phyloP scores from a whole-genome alignment of 2,888 invertebrate species.

The Hemaris fuciformis region DNA sequence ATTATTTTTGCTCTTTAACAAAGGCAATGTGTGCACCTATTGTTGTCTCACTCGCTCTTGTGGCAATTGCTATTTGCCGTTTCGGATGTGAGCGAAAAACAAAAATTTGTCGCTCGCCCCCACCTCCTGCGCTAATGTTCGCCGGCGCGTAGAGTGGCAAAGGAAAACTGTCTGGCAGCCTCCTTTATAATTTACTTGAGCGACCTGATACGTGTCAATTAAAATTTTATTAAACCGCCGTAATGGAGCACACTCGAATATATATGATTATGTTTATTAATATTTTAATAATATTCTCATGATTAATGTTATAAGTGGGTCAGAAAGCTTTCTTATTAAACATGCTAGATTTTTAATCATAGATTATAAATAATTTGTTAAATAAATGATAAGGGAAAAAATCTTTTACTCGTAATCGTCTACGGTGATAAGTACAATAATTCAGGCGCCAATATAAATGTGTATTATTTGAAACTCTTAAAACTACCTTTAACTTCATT shows the following conservation, averaged over 20 bases:
- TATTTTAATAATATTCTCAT: constrained; percentile 59
- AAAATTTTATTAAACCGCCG: constrained; percentile 71
- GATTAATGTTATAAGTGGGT: constrained; percentile 27
- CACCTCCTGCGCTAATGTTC: constrained; percentile 70
- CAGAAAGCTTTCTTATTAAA: not conserved
- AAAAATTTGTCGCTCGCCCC: constrained; percentile 73
- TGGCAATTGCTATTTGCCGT: constrained; percentile 38
- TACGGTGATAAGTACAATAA: too few species aligned
- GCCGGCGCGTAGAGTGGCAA: constrained; percentile 45
- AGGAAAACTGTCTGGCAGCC: constrained; percentile 59
- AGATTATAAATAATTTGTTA: not conserved
- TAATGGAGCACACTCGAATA: constrained; percentile 56
- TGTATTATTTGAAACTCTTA: too few species aligned
- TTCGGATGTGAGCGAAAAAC: constrained; percentile 70
- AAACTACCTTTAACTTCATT: too few species aligned
- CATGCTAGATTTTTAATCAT: not conserved
- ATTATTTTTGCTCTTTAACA: constrained; percentile 81
- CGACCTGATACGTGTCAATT: constrained; percentile 79
- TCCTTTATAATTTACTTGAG: constrained; percentile 75
- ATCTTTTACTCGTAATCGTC: too few species aligned
- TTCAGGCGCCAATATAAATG: too few species aligned
- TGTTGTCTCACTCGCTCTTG: constrained; percentile 66
- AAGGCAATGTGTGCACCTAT: constrained; percentile 77
- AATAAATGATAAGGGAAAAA: too few species aligned
- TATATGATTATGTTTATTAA: constrained; percentile 65